Base-by-base conservation (phyloP, 2,113 vertebrate species). In the Melierax canorus region DNA sequence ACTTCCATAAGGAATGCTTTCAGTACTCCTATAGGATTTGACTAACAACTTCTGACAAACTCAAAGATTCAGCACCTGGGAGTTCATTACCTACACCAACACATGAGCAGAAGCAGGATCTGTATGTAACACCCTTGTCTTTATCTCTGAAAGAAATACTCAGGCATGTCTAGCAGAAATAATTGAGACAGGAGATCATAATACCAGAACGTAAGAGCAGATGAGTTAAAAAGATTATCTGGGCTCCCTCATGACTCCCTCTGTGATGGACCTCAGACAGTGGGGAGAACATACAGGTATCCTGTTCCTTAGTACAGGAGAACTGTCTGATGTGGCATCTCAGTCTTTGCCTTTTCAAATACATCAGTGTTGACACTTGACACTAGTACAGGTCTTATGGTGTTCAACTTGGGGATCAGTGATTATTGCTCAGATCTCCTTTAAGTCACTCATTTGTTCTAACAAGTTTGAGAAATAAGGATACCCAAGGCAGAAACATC, bases 171-270 rank as follows among this genome's bases (percentile, higher is more conserved):
- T 97, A 92, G 87, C 95, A 97, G 95, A 97, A 97, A 96, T 95
- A 96, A 94, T 95, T 95, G 86, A 97, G 91, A 97, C 96, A 97
- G 91, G 91, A 97, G 74, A 91, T 97, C 87, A 92, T 76, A 96
- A 82, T 73, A 76, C 45, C 86, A 83, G 84, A 93, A 95, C 3
- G 4, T 17, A 91, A 0, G 24, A 96, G 92, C 58, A 96, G 77
- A 86, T 85, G 83, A 97, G 81, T 90, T 92, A 66, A 85, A 92
- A 89, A 95, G 80, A 92, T 97, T 60, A 91, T 94, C 83, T 69
- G 86, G 72, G 74, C 55, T 97, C 96, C 92, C 95, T 92, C 77
- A 69, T 76, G 95, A 69, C 66, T 97, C 59, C 83, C 43, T 43
- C 74, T 86, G 51, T 89, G 94, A 96, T 73, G 91, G 97, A 92